Conservation (phyloP, 1,140 invertebrate species). For the Pogonognathellus flavescens region DNA sequence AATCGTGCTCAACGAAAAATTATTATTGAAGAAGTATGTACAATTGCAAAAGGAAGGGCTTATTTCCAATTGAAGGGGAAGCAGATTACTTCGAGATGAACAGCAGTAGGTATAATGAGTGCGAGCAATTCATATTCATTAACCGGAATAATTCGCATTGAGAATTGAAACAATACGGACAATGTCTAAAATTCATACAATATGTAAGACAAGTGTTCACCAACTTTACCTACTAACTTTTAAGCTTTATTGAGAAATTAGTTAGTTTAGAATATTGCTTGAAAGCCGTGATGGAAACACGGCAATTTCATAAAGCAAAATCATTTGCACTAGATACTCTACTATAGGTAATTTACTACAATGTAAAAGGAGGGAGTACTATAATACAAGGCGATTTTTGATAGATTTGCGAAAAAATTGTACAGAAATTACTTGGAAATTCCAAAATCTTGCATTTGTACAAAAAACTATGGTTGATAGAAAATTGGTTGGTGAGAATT, state of each 20-base stretch:
- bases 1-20: constrained; percentile 23
- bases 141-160: constrained; percentile 28
- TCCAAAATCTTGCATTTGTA: too few species aligned
- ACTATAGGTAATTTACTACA: too few species aligned
- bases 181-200: constrained; percentile 34
- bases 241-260: constrained; percentile 1
- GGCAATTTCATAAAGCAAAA: not conserved
- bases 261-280: not conserved
- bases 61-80: not conserved
- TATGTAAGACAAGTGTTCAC: too few species aligned
- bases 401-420: too few species aligned
- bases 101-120: not conserved
- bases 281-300: not conserved
- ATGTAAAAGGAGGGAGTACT: too few species aligned
- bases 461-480: too few species aligned
- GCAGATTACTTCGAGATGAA: not conserved
- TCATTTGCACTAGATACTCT: too few species aligned
- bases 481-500: too few species aligned
- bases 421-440: too few species aligned
- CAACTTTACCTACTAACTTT: too few species aligned
- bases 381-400: too few species aligned
- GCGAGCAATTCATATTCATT: constrained; percentile 26
- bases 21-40: constrained; percentile 10
- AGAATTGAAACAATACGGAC: constrained; percentile 29
- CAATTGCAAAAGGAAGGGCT: not conserved